Conservation (phyloP, 2,113 vertebrate genomes). For the Myrmophylax atrothorax region DNA sequence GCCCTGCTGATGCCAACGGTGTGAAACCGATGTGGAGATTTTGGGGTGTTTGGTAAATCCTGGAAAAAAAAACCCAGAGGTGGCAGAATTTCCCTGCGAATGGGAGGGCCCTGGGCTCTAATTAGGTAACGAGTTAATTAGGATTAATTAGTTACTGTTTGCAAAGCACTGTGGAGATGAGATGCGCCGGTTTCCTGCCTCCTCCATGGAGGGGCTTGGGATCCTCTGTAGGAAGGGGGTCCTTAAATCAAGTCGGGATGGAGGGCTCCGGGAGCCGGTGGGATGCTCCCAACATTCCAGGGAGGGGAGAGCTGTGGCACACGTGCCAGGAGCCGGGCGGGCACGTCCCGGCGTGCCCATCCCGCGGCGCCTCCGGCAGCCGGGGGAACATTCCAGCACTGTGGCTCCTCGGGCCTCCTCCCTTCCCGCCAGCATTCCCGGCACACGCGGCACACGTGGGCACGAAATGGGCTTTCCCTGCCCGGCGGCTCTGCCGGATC, state of each 20-base stretch:
- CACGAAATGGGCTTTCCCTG: background rate
- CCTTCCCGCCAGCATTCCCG: background rate
- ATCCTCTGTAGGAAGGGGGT: background rate
- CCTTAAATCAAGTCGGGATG: background rate
- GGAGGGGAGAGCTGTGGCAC: background rate
- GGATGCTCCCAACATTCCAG: background rate
- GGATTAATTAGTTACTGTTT: conserved; percentile 70
- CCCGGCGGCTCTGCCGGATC: background rate
- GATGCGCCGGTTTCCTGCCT: background rate
- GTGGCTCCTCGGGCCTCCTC: background rate
- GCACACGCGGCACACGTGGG: conserved; percentile 28
- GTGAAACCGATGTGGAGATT: background rate
- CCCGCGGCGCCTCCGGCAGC: rapidly evolving
- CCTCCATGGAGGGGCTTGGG: rapidly evolving
- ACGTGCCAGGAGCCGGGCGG: background rate
- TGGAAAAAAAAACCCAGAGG: background rate
- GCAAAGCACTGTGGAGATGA: conserved; percentile 49
- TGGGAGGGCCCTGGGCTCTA: conserved; percentile 32
- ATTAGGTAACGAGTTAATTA: conserved; percentile 66
- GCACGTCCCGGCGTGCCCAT: background rate
- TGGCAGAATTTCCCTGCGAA: background rate
- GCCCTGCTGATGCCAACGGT: background rate
- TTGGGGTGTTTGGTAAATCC: background rate
- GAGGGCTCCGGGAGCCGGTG: background rate
- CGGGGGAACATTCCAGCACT: background rate